A percentile compares a stretch with the other conserved stretches of the same genome.
Conservation (phyloP, 2,113 vertebrate genomes). For the Triplophysa dalaica region DNA sequence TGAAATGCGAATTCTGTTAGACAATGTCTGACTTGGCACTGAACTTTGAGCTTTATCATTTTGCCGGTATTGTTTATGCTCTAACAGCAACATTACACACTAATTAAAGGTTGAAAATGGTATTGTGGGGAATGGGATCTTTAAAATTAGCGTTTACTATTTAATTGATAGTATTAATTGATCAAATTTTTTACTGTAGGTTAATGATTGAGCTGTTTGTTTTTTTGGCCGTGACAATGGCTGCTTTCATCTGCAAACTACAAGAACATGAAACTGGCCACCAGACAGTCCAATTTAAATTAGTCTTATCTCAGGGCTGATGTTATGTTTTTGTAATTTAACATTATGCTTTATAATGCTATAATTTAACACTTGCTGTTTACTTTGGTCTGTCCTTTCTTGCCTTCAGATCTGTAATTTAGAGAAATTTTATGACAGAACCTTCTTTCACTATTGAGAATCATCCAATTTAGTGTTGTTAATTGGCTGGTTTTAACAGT, state of each 20-base stretch:
- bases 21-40: too few relatives aligned
- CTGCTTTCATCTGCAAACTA: conserved; percentile 39
- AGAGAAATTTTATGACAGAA: background rate
- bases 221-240: conserved; percentile 42
- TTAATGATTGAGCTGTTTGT: too few relatives aligned
- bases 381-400: conserved; percentile 31
- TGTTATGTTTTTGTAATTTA: conserved; percentile 43
- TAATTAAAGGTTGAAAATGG: too few relatives aligned
- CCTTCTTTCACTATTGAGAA: background rate
- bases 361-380: background rate
- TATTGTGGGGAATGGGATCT: too few relatives aligned
- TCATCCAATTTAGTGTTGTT: background rate
- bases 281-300: conserved; percentile 36
- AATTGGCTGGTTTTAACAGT: background rate
- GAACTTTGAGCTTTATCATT: too few relatives aligned
- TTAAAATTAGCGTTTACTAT: too few relatives aligned
- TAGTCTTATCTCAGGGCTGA: conserved; percentile 2
- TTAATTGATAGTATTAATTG: too few relatives aligned
- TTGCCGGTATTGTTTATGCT: too few relatives aligned
- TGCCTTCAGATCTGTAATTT: conserved; percentile 22
- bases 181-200: too few relatives aligned
- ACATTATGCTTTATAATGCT: background rate
- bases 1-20: too few relatives aligned
- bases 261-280: conserved; percentile 53
- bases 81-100: too few relatives aligned